These are phyloP conservation scores for Diplodus sargus DNA, from an alignment of 2,797 vertebrate species.

Conservation along the genomic window DNA sequence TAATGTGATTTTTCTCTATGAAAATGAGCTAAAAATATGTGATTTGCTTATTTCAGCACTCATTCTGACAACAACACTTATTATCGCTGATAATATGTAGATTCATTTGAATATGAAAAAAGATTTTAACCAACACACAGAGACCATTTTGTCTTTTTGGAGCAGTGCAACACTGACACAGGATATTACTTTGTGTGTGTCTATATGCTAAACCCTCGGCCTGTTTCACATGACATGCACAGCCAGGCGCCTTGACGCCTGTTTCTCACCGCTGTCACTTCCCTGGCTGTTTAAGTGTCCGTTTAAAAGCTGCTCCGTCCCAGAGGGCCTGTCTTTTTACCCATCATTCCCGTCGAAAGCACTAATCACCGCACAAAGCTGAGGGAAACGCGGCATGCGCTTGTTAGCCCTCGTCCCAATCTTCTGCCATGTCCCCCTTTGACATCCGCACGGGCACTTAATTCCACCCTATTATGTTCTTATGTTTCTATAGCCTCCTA, in stretches of 20 bases:
- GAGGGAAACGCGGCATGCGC: conserved; percentile 62
- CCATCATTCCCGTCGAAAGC: conserved; percentile 77
- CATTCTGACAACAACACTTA: background rate
- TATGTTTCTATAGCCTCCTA: conserved; percentile 89
- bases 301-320: conserved; percentile 76
- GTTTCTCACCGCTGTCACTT: conserved; percentile 59
- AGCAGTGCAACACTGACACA: background rate
- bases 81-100: background rate
- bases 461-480: conserved; percentile 99
- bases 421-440: conserved; percentile 74
- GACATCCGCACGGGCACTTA: conserved; percentile 96
- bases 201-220: conserved; percentile 53
- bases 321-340: conserved; percentile 82
- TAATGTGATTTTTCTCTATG: background rate
- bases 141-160: background rate
- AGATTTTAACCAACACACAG: background rate
- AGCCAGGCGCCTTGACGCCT: conserved; percentile 33
- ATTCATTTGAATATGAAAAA: background rate
- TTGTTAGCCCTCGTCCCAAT: conserved; percentile 79
- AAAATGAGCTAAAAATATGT: background rate
- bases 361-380: conserved; percentile 82
- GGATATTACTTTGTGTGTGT: conserved; percentile 25
- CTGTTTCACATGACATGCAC: conserved; percentile 48
- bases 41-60: background rate
- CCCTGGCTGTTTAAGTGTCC: conserved; percentile 80